Evolutionary conservation across 35 echinoderm and acorn worm species (phyloP), one percentile per base, ranked within the genome.

Genomic region (Holothuria glaberrima): DNA sequence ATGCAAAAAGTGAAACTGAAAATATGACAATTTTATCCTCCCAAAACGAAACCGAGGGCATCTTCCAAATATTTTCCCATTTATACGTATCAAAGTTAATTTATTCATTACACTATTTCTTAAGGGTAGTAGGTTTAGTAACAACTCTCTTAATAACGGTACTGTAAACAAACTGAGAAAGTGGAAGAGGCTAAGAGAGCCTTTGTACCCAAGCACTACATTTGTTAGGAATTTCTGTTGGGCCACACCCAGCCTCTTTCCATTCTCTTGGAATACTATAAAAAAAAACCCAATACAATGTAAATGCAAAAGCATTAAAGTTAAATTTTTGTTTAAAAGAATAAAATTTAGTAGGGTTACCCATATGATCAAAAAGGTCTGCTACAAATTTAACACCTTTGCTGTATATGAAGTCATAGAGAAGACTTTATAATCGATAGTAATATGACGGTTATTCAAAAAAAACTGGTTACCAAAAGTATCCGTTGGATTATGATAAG

Each of bases 1-100:
- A 75, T 75, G 71, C 20, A 75, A 30, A 31, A 75, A 75, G 7
- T 32, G 25, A 48, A 78, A 44, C 74, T 78, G 74, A 44, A 78
- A 48, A 24, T 78, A 78, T 13, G 33, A 48, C 13, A 78, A 21
- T 48, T 78, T 78, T n/a, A 25, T 19, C 18, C n/a, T 78, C 45
- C 19, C 33, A 12, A 4, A 45, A 32, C 17, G 64, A 25, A 68
- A 25, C 64, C 30, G 0, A 68, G 13, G 66, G 66, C 10, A 69
- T 69, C 6, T 28, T 69, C 12, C 25, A 69, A 69, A 69, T 69
- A 17, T 3, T 69, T 9, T 33, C 12, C 66, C 66, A 26, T 4
- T 69, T 27, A 30, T 69, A 30, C 9, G 25, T 30, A 21, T 69
- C 66, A 33, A 28, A 24, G 31, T 69, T 69, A 27, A 13, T 9